phyloP scores from a whole-genome alignment of 1,140 invertebrate species.

The Cephus cinctus region DNA sequence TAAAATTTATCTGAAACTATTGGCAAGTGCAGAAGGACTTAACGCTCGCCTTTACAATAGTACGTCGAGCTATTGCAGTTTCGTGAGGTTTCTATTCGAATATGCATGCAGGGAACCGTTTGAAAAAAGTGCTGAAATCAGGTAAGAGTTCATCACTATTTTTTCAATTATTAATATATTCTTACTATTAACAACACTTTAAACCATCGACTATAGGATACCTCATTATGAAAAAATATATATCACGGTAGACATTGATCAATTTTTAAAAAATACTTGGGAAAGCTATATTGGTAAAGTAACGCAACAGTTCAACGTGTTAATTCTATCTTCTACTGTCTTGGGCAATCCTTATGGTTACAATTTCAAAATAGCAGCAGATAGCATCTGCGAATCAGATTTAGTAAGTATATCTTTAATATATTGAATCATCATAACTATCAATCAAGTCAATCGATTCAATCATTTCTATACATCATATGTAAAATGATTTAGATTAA shows the following conservation, averaged over 20 bases:
- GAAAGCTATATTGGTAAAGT: conserved; percentile 76
- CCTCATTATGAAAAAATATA: conserved; percentile 75
- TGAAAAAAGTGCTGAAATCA: conserved; percentile 59
- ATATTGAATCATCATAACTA: no score
- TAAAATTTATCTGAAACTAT: conserved; percentile 68
- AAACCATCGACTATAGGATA: conserved; percentile 62
- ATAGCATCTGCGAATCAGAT: conserved; percentile 31
- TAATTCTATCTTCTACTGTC: conserved; percentile 85
- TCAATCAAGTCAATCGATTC: no score
- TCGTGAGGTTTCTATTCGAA: conserved; percentile 39
- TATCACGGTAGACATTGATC: conserved; percentile 61
- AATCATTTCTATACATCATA: no score
- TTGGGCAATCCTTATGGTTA: conserved; percentile 87
- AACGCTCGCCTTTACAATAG: conserved; percentile 21
- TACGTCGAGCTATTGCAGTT: conserved; percentile 31
- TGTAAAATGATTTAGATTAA: no score
- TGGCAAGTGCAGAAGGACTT: conserved; percentile 37
- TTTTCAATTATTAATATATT: conserved; percentile 12
- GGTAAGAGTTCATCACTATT: no score
- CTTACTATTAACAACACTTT: conserved; percentile 1
- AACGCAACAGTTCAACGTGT: conserved; percentile 86
- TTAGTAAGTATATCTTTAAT: conserved; percentile 20
- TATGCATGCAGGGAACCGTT: conserved; percentile 39
- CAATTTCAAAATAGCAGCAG: conserved; percentile 32
- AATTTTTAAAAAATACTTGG: conserved; percentile 63